Base-by-base conservation (phyloP, 1,140 invertebrate genomes). In the Tetramorium parvispinum region DNA sequence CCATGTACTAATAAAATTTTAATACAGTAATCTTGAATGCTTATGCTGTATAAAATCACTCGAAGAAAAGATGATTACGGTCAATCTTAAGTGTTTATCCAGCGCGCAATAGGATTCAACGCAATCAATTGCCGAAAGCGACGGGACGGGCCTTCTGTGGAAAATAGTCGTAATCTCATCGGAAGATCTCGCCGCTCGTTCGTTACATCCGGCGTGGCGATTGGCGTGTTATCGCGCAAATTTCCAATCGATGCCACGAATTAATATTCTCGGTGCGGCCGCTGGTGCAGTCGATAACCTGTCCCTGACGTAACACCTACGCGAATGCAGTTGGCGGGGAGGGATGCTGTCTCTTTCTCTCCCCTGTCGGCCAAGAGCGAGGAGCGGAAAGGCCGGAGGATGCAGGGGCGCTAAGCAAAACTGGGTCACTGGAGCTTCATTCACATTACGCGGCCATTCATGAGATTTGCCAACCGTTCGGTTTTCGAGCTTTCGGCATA, bases 381-480 rank as follows among this genome's bases (percentile, higher is more conserved):
- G 73, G 55, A 76, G 53, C 27, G 68, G 78, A 68, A 79, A 83
- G 65, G 55, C 70, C 82, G 87, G 85, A 88, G 82, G 77, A 85
- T 68, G 65, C 82, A 85, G 63, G 68, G 87, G 91, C 73, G 87
- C 63, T 81, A 83, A 85, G 85, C 89, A 85, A 90, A 94, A 94
- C 93, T 95, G 85, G 94, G 94, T 94, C 94, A 95, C 93, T 95
- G 94, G 94, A 95, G 93, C 94, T 95, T 94, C 94, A 95, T 95
- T 95, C 94, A 95, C 94, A 95, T 95, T 95, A 94, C 94, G 93
- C 93, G 94, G 91, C 94, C 94, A 95, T 95, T 95, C 94, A 95
- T 95, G 94, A 95, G 94, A 94, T 94, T 92, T 94, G 92, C 92
- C 91, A 94, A 95, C 93, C 92, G 91, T 94, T 94, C 92, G 93